phyloP scores from a whole-genome alignment of 2,797 vertebrate species.

The Tadarida brasiliensis region DNA sequence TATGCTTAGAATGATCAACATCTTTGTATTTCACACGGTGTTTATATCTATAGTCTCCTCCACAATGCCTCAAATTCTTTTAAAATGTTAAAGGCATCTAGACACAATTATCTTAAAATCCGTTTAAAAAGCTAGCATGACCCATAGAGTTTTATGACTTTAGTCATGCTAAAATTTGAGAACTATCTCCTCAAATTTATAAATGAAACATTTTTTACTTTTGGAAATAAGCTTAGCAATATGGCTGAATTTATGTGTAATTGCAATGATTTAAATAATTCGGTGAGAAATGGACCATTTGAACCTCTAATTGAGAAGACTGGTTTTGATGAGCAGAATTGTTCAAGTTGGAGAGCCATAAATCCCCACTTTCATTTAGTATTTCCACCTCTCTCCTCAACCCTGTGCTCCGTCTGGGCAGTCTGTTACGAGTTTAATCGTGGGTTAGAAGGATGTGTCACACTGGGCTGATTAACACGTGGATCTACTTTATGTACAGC shows the following conservation, averaged over 20 bases:
- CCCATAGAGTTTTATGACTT: background rate
- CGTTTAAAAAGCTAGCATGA: background rate
- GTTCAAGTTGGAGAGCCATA: conserved; percentile 41
- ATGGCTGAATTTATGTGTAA: background rate
- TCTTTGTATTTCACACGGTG: background rate
- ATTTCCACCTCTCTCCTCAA: conserved; percentile 46
- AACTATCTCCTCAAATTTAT: background rate
- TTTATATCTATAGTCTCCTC: background rate
- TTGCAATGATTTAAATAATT: conserved; percentile 36
- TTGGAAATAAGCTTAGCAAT: background rate
- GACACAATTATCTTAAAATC: background rate
- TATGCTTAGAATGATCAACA: background rate
- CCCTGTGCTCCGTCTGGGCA: conserved; percentile 55
- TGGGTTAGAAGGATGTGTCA: conserved; percentile 72
- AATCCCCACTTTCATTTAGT: conserved; percentile 66
- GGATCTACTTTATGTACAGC: conserved; percentile 1
- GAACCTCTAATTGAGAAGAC: conserved; percentile 48
- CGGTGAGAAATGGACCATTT: conserved; percentile 53
- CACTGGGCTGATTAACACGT: conserved; percentile 29
- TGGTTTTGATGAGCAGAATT: conserved; percentile 35
- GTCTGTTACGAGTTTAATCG: conserved; percentile 71
- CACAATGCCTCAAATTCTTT: background rate
- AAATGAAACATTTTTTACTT: background rate
- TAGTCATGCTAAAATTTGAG: background rate
- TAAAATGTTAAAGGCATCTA: background rate